These are phyloP conservation scores for Beroe forskalii DNA, from an alignment of 37 sponge, comb jelly and placozoan genomes.

Conservation along the genomic window DNA sequence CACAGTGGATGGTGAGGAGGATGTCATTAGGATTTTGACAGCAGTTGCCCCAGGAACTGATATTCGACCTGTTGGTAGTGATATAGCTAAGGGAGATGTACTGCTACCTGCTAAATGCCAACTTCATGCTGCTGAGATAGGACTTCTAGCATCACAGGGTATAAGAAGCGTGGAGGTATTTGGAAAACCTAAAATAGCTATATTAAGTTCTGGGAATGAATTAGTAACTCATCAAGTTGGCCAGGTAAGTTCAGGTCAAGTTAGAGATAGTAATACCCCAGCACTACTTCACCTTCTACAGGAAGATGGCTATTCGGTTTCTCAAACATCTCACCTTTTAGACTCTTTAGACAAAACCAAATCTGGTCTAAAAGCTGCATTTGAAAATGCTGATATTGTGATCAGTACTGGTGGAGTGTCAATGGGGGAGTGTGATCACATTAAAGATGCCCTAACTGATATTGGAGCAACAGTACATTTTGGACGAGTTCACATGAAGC, in stretches of 20 bases:
- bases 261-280: slow-evolving; percentile 33
- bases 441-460: slow-evolving; percentile 83
- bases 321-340: not conserved
- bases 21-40: not conserved
- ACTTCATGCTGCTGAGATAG: slow-evolving; percentile 73
- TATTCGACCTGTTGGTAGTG: slow-evolving; percentile 81
- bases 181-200: slow-evolving; percentile 73
- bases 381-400: not conserved
- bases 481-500: slow-evolving; percentile 95
- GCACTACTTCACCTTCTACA: not conserved
- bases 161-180: slow-evolving; percentile 70
- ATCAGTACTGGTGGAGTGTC: slow-evolving; percentile 82
- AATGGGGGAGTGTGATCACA: slow-evolving; percentile 94
- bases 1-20: slow-evolving; percentile 77
- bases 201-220: slow-evolving; percentile 96
- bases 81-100: slow-evolving; percentile 77
- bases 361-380: not conserved
- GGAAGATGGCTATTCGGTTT: slow-evolving; percentile 36
- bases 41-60: slow-evolving; percentile 12
- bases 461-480: slow-evolving; percentile 84
- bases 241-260: not conserved
- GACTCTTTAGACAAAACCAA: not conserved
- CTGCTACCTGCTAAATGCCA: slow-evolving; percentile 71
- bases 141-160: slow-evolving; percentile 12
- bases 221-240: not conserved